Evolutionary conservation across 2,113 vertebrate species (phyloP).

Genomic region (Chaetops frenatus): DNA sequence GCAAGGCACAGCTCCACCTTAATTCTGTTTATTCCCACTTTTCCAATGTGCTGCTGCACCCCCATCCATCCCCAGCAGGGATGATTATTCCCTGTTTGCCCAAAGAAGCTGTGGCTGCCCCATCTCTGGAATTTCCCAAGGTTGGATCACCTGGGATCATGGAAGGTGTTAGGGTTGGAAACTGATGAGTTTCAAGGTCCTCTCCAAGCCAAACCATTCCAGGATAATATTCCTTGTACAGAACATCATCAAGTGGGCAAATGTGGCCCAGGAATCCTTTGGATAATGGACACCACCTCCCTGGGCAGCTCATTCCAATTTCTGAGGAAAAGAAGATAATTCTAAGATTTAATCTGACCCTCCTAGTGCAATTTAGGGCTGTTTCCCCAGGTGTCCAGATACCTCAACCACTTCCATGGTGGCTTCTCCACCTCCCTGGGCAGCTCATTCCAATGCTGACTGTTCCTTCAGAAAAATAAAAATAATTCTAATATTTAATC

Average conservation of each 20-base stretch:
- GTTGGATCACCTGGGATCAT: accelerated
- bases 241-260: background rate
- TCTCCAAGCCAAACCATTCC: background rate
- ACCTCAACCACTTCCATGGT: no score
- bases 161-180: background rate
- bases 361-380: no score
- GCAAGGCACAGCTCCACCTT: background rate
- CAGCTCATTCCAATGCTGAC: no score
- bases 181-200: background rate
- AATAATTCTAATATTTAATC: no score
- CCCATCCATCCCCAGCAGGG: background rate
- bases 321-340: no score
- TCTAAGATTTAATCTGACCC: no score
- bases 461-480: no score
- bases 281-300: no score
- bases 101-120: background rate
- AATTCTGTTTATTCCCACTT: background rate
- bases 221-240: background rate
- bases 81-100: background rate
- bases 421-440: no score
- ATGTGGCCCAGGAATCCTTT: accelerated
- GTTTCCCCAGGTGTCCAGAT: no score
- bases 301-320: no score
- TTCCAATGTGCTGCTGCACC: background rate
- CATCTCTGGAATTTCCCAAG: background rate